A percentile compares a stretch with the other conserved stretches of the same genome.
phyloP scores from a whole-genome alignment of 53 echinoderm and acorn worm species.

The Glandiceps talaboti region DNA sequence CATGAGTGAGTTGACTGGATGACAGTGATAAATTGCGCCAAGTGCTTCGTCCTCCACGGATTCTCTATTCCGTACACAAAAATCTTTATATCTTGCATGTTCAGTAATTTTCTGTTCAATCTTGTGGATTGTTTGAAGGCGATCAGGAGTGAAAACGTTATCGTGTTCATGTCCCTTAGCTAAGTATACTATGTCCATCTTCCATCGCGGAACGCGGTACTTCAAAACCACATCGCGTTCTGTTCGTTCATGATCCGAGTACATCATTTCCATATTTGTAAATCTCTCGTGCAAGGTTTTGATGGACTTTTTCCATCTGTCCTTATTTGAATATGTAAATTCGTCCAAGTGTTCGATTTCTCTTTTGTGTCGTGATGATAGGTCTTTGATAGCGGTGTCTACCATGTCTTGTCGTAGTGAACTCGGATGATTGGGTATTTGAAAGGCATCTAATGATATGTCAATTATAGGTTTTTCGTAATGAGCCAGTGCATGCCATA shows the following conservation, averaged over 20 bases:
- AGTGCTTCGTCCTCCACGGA: conserved; percentile 41
- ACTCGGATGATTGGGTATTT: conserved; percentile 80
- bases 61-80: conserved; percentile 29
- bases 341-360: background rate
- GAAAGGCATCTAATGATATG: conserved; percentile 74
- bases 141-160: conserved; percentile 76
- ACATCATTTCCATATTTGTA: background rate
- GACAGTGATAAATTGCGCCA: conserved; percentile 26
- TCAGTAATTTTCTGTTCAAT: conserved; percentile 70
- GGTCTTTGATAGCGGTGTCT: conserved; percentile 36
- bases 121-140: conserved; percentile 60
- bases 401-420: conserved; percentile 45
- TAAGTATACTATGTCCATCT: conserved; percentile 58
- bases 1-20: conserved; percentile 76
- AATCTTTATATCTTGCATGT: conserved; percentile 44
- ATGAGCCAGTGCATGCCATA: conserved; percentile 37
- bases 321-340: background rate
- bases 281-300: background rate
- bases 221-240: background rate
- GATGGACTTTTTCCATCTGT: background rate
- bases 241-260: background rate
- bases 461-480: conserved; percentile 69
- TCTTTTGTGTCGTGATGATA: conserved; percentile 4
- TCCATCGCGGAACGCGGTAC: conserved; percentile 25
- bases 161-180: conserved; percentile 39